Percentiles rank a stretch among this genome's conserved stretches.
Conservation (phyloP, 2,888 invertebrate species). For the Eudemis profundana region DNA sequence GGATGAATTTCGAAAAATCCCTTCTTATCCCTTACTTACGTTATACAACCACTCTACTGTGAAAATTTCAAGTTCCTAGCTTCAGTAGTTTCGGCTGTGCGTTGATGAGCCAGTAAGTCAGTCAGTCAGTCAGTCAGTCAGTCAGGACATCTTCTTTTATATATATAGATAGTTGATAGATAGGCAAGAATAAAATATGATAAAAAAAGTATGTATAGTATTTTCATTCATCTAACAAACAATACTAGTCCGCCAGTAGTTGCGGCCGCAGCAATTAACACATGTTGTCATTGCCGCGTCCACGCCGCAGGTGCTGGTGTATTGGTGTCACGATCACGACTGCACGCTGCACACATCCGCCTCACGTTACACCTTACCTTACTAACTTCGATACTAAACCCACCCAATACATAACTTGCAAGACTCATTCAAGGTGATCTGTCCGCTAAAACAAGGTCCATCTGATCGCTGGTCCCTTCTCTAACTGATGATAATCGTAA, state of each 20-base stretch:
- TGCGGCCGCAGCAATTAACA: not conserved
- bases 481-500: constrained; percentile 57
- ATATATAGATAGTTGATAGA: too few species aligned
- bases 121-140: too few species aligned
- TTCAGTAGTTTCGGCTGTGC: too few species aligned
- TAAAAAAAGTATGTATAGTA: too few species aligned
- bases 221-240: not conserved
- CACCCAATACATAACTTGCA: constrained; percentile 45
- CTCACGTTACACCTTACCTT: constrained; percentile 15
- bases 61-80: too few species aligned
- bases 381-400: constrained; percentile 9
- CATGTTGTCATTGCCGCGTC: not conserved
- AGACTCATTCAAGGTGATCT: constrained; percentile 67
- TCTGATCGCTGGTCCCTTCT: constrained; percentile 71
- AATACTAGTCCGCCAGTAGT: not conserved
- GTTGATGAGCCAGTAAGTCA: too few species aligned
- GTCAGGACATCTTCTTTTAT: too few species aligned
- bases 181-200: too few species aligned
- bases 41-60: too few species aligned
- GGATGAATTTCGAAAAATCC: too few species aligned
- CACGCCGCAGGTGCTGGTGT: constrained; percentile 27
- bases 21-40: too few species aligned
- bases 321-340: constrained; percentile 51
- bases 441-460: constrained; percentile 69
- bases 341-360: constrained; percentile 45